Evolutionary conservation across 2,113 vertebrate species (phyloP).

Genomic region (Vidua macroura): DNA sequence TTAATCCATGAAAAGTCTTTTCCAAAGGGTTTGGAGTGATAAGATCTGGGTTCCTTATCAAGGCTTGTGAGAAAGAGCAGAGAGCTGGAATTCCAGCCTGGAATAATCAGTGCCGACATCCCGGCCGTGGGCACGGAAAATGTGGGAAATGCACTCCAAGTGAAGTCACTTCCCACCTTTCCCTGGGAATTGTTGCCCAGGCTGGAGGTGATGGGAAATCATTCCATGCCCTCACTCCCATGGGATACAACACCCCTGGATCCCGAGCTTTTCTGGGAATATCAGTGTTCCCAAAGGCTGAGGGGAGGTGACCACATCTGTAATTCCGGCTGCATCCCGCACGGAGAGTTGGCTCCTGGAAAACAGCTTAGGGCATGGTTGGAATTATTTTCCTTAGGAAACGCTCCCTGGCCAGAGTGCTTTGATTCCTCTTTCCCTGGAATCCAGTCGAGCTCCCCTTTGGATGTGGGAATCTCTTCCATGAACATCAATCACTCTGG

Average conservation of each 20-base stretch:
- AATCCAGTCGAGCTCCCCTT: not conserved
- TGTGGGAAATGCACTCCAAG: not conserved
- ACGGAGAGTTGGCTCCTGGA: not conserved
- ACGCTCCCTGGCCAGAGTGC: not conserved
- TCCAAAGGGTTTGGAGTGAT: not conserved
- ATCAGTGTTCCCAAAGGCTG: not conserved
- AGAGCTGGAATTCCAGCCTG: not conserved
- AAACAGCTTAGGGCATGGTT: not conserved
- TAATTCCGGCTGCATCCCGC: conserved; percentile 11
- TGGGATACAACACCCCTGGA: not conserved
- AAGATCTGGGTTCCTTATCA: not conserved
- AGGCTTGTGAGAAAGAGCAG: not conserved
- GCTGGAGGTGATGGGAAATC: not conserved
- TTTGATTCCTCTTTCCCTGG: conserved; percentile 11
- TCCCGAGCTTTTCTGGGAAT: not conserved
- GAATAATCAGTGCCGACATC: not conserved
- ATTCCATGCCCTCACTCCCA: not conserved
- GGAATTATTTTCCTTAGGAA: conserved; percentile 26
- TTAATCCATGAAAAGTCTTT: not conserved
- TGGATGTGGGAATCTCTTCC: conserved; percentile 28
- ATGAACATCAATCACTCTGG: not conserved
- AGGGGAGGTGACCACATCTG: not conserved
- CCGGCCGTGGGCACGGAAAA: not conserved
- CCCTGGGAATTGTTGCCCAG: not conserved
- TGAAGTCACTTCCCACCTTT: not conserved